Conservation (phyloP, 2,113 vertebrate species). For the Semnornis frantzii region DNA sequence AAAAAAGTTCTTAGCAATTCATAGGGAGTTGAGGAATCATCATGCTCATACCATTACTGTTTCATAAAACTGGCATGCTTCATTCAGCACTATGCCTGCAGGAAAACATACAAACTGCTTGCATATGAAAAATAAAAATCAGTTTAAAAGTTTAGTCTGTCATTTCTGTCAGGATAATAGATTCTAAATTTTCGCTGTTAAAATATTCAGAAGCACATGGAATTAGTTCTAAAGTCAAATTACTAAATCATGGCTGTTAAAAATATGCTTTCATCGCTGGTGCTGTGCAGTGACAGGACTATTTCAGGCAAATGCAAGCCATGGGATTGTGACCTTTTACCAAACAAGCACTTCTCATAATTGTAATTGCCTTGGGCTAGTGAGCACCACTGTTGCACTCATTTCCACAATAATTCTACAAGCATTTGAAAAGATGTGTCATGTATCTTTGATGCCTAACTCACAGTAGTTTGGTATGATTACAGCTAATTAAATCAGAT, state of each 20-base stretch:
- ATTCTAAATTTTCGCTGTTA: background rate
- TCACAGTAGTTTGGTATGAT: conserved; percentile 46
- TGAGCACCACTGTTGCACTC: conserved; percentile 28
- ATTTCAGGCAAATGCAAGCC: conserved; percentile 25
- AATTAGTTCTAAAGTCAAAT: conserved; percentile 18
- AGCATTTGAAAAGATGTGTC: conserved; percentile 40
- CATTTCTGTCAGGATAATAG: background rate
- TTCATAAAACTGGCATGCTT: background rate
- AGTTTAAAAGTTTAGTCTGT: background rate
- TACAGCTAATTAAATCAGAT: conserved; percentile 66
- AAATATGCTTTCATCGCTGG: conserved; percentile 23
- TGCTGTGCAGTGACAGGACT: conserved; percentile 29
- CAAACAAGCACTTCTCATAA: conserved; percentile 45
- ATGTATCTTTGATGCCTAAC: conserved; percentile 5
- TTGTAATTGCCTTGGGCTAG: conserved; percentile 53
- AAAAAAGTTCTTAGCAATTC: background rate
- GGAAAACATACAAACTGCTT: background rate
- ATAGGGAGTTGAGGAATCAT: background rate
- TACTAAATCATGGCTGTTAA: conserved; percentile 21
- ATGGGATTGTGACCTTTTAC: conserved; percentile 66
- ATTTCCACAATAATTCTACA: conserved; percentile 51
- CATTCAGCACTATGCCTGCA: background rate
- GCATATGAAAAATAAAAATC: background rate
- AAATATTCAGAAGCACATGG: conserved; percentile 12
- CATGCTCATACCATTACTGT: background rate